These are phyloP conservation scores for Sebastes variabilis DNA, from an alignment of 2,797 vertebrate species.

Conservation along the genomic window DNA sequence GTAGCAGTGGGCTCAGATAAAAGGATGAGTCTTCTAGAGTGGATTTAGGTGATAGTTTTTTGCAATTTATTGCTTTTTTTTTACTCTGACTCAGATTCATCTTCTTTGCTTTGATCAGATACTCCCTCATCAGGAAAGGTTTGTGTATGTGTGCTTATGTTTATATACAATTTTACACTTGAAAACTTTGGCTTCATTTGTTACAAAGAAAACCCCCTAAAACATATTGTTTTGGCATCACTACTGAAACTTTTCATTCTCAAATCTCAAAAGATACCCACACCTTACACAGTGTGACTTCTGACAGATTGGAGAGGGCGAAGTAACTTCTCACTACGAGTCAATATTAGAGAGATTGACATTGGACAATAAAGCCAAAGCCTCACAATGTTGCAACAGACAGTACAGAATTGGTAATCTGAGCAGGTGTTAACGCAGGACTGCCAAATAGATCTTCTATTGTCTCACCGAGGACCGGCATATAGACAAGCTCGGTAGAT, in stretches of 20 bases:
- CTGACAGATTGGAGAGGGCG: neutral
- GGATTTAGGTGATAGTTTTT: neutral
- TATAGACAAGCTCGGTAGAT: slow-evolving; percentile 17
- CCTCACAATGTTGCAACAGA: neutral
- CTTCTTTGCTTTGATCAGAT: neutral
- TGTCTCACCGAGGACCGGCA: neutral
- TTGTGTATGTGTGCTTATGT: neutral
- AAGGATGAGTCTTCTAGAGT: neutral
- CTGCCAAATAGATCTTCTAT: slow-evolving; percentile 34
- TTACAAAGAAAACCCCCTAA: neutral
- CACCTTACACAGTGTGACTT: neutral
- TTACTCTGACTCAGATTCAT: no score
- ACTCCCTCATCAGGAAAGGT: neutral
- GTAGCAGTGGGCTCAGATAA: neutral
- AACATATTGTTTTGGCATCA: neutral
- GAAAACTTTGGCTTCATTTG: neutral
- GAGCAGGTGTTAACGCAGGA: slow-evolving; percentile 33
- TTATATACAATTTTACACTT: neutral
- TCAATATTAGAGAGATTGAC: neutral
- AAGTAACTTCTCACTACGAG: neutral
- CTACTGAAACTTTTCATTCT: neutral
- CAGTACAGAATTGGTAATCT: slow-evolving; percentile 10
- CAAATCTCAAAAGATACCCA: neutral
- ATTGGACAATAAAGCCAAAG: slow-evolving; percentile 16
- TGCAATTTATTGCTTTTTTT: neutral